Conservation (phyloP, 2,888 invertebrate species). For the Caenorhabditis sinica region DNA sequence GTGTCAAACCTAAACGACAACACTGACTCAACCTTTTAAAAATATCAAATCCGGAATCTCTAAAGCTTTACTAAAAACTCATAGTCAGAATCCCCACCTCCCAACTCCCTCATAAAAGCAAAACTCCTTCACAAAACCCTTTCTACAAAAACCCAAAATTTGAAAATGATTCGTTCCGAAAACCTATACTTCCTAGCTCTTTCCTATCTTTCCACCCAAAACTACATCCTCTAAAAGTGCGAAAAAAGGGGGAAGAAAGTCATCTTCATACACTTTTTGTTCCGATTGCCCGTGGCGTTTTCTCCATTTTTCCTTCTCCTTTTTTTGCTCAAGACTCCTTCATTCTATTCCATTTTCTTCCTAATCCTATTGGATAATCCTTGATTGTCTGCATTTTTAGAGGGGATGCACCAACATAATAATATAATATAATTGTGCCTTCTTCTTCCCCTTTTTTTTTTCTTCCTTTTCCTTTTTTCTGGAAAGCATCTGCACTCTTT, state of each 20-base stretch:
- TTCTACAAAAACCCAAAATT: neutral
- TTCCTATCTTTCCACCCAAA: neutral
- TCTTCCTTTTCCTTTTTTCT: neutral
- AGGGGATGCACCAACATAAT: neutral
- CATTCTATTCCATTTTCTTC: neutral
- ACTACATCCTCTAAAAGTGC: constrained; percentile 5
- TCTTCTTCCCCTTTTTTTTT: constrained; percentile 27
- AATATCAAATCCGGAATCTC: too few species aligned
- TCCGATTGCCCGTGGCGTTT: constrained; percentile 33
- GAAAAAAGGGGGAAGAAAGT: constrained; percentile 8
- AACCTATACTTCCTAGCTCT: neutral
- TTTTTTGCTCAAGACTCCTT: neutral
- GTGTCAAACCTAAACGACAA: too few species aligned
- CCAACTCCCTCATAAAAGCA: too few species aligned
- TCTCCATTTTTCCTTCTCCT: neutral
- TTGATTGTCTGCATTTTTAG: constrained; percentile 49
- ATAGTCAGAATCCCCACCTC: too few species aligned
- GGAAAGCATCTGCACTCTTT: neutral
- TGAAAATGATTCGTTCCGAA: neutral
- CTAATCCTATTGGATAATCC: constrained; percentile 44
- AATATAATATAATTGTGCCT: constrained; percentile 44
- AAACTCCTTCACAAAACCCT: too few species aligned
- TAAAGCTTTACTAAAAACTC: too few species aligned
- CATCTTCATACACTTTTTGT: constrained; percentile 14
- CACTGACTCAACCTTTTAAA: too few species aligned